phyloP scores from a whole-genome alignment of 2,888 invertebrate species.

The Erpobdella octoculata region DNA sequence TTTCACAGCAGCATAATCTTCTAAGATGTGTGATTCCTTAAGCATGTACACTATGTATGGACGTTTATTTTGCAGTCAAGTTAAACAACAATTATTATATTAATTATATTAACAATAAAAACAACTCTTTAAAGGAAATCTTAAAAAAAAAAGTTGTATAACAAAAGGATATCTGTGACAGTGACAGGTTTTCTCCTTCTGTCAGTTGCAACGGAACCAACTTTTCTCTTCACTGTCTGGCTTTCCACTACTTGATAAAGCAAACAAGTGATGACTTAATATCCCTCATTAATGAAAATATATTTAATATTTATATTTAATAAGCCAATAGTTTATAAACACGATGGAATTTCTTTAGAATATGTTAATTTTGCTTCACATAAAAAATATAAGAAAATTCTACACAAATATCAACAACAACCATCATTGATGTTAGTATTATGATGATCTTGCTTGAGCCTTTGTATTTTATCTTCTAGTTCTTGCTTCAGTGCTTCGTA shows the following conservation, averaged over 20 bases:
- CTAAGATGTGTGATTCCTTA: conserved; percentile 23
- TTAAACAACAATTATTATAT: too few relatives aligned
- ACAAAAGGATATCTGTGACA: conserved; percentile 28
- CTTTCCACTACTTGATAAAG: conserved; percentile 7
- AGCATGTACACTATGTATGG: conserved; percentile 28
- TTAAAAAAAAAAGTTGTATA: too few relatives aligned
- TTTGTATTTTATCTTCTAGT: conserved; percentile 24
- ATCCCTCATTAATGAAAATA: background rate
- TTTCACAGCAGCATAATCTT: conserved; percentile 27
- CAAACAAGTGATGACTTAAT: background rate
- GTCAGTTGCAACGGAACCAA: conserved; percentile 11
- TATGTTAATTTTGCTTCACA: background rate
- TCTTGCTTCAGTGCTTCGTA: conserved; percentile 19
- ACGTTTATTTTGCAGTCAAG: conserved; percentile 18
- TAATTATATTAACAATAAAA: too few relatives aligned
- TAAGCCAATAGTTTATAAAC: background rate
- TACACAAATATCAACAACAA: too few relatives aligned
- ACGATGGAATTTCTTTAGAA: background rate
- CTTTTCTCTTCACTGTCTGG: background rate
- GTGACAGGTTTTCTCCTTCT: conserved; percentile 22
- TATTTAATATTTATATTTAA: background rate
- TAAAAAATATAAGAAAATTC: background rate
- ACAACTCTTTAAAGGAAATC: too few relatives aligned
- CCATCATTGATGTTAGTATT: conserved; percentile 25
- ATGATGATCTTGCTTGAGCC: conserved; percentile 27